These are phyloP conservation scores for Phoebastria nigripes DNA, from an alignment of 2,797 vertebrate species.

Conservation along the genomic window DNA sequence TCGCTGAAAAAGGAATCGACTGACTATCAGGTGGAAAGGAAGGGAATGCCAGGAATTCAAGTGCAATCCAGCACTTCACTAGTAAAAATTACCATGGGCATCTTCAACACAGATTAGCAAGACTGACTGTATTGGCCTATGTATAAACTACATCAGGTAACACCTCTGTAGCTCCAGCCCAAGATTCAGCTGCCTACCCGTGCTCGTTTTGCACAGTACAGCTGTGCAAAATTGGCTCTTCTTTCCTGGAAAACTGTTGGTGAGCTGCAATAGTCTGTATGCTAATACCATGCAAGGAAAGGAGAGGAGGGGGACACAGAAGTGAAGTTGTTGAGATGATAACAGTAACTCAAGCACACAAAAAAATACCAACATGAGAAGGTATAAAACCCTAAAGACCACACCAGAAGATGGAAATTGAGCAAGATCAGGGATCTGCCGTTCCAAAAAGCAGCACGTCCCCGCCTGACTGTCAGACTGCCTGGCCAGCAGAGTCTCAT, in stretches of 20 bases:
- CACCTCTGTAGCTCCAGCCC: background rate
- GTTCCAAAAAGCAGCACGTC: background rate
- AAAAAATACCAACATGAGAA: accelerated
- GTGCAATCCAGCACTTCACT: background rate
- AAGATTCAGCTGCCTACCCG: background rate
- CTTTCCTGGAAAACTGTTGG: background rate
- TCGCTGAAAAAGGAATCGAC: background rate
- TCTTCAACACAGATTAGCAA: background rate
- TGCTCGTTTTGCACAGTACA: background rate
- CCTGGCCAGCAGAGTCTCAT: background rate
- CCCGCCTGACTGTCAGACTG: background rate
- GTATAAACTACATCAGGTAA: background rate
- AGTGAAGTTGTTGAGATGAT: background rate
- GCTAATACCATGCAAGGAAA: background rate
- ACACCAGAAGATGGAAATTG: background rate
- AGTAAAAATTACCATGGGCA: background rate
- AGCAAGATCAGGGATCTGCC: background rate
- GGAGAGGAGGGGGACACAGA: background rate
- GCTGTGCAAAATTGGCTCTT: background rate
- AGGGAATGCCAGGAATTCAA: background rate
- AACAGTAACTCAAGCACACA: background rate
- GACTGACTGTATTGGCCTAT: too few species aligned
- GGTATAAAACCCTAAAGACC: background rate
- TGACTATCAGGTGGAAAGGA: background rate
- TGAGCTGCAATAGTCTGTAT: background rate